Evolutionary conservation across 2,797 vertebrate species (phyloP), one percentile per base, ranked within the genome.

Genomic region (Zalophus californianus): DNA sequence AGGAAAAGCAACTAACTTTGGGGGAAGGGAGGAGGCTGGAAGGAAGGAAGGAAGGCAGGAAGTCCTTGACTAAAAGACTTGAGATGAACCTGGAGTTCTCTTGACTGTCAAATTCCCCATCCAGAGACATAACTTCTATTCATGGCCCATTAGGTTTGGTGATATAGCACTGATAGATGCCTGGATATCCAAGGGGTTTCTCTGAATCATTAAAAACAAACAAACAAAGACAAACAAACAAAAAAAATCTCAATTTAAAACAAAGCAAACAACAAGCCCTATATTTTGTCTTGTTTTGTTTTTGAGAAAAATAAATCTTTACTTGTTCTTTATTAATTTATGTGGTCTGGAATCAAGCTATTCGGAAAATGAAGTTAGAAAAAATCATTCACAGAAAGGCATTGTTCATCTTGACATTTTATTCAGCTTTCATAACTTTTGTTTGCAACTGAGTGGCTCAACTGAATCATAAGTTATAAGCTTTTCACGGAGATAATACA

Each of bases 401-500:
- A 95, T 50, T 96, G 70, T 90, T 97, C 72, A 97, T 95, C 82
- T 93, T 98, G 96, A 97, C 86, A 98, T 83, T 96, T 87, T 70
- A 97, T 97, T 96, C 97, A 97, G 86, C 86, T 98, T 88, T 97
- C 97, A 96, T 86, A 98, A 97, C 54, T 66, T 97, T 91, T 87
- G 5, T 68, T 94, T 96, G 58, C 91, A 91, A 70, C 54, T 98
- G 48, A 97, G 72, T 70, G 32, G 92, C 92, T 97, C 91, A 66
- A 77, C 29, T 93, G 96, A 96, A 95, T 86, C 48, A 58, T 78
- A 94, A 95, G n/a, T 97, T 87, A 62, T 75, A 94, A 77, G 95
- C 92, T 98, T 98, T 98, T 98, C 97, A 96, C 90, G 97, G 96
- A 86, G 54, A 1, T 88, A 92, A 98, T 97, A 96, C 97, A 97